Evolutionary conservation across 2,888 invertebrate genomes (phyloP), one percentile per base, ranked within the genome.

Genomic region (Leptopilina drosophilae): DNA sequence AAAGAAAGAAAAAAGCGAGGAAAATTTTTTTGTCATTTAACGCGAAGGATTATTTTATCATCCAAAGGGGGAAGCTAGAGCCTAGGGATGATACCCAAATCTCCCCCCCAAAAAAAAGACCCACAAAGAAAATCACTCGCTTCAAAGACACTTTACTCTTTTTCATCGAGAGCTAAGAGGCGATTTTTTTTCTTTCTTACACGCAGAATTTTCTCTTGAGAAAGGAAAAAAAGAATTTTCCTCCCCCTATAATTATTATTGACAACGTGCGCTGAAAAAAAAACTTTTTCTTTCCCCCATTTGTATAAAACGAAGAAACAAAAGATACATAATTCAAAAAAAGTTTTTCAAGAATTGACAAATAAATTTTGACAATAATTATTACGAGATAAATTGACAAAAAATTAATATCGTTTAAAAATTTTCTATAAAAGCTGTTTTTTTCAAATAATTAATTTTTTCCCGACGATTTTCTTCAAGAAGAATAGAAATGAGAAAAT

Each of bases 61-160:
- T 49, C 11, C 9, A 4, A 20, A 9, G 49, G 9, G 49, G 11
- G 11, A 49, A 5, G 20, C 67, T 69, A 67, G 40, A n/a, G 67
- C 67, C 67, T 69, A 69, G 67, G 67, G 67, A 69, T 69, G 67
- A 26, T 69, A 69, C 67, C 67, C 67, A 69, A 46, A 46, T 67
- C 4, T 33, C 33, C 67, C 67, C 67, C 67, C 67, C 3, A 42
- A 42, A 42, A 42, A 42, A 7, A 69, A 69, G 53, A 26, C 69
- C 53, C 69, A 56, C 53, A 73, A 8, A 11, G 69, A 56, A 42
- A 42, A 42, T 42, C 42, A 6, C 42, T 42, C 42, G 42, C 42
- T 42, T 33, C 33, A 33, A 33, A 33, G 33, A 33, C 33, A 33
- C 33, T 69, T 69, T 26, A 69, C 26, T 26, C 26, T 53, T 26